phyloP scores from a whole-genome alignment of 2,797 vertebrate genomes.

The Hafferia zeledoni region DNA sequence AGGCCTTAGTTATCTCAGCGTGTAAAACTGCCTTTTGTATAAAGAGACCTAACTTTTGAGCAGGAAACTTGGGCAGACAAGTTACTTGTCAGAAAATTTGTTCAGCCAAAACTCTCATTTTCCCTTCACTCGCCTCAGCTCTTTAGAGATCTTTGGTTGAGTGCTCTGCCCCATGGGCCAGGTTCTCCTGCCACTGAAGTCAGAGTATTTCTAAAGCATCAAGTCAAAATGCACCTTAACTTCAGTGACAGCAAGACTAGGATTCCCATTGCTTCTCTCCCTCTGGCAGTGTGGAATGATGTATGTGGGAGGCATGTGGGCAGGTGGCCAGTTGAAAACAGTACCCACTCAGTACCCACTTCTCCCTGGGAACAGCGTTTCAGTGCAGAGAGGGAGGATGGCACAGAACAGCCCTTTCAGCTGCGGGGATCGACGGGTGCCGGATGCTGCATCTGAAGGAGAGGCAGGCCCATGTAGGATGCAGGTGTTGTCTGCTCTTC shows the following conservation, averaged over 20 bases:
- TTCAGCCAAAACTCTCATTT: neutral
- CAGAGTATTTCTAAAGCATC: neutral
- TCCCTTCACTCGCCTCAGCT: neutral
- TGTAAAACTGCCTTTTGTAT: neutral
- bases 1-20: neutral
- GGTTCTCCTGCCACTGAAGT: neutral
- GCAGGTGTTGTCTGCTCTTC: conserved; percentile 52
- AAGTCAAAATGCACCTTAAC: neutral
- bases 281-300: neutral
- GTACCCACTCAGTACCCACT: neutral
- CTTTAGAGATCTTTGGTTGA: neutral
- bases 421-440: neutral
- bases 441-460: neutral
- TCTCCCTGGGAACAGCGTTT: neutral
- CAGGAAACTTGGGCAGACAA: neutral
- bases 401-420: fast-evolving
- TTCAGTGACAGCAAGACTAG: fast-evolving
- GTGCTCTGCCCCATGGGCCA: neutral
- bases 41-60: neutral
- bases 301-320: neutral
- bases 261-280: neutral
- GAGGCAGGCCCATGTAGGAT: neutral
- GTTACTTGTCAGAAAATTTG: neutral
- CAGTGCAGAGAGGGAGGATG: fast-evolving
- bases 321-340: neutral